Base-by-base conservation (phyloP, 1,140 invertebrate genomes). In the Lepidurus arcticus region DNA sequence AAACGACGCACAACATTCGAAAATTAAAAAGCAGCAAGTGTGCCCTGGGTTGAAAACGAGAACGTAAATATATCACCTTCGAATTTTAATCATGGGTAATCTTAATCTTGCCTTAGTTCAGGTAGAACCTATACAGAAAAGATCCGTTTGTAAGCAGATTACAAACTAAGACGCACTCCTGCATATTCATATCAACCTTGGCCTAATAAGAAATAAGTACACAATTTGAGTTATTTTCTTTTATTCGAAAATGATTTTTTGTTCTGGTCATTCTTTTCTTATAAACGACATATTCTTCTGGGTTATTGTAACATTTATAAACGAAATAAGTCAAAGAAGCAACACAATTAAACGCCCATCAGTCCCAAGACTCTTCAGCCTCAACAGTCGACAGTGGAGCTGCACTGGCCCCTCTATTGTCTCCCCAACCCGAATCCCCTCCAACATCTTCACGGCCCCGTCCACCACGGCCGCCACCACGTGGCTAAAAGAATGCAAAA, bases 361-460 rank as follows among this genome's bases (percentile, higher is more conserved):
- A 76, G 44, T 76, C 76, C 76, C 76, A 76, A 16, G 44, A 53
- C 76, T 76, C 76, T 10, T 76, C 76, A 76, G 42, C 44, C 53
- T 76, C 76, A 7, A 65, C 65, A 21, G 76, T 34, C 43, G 8
- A 24, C 1, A 34, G 42, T 24, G 75, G 44, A 44, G 4, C 42
- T 65, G 16, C 10, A 65, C 45, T 47, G 26, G 11, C 16, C 7
- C 44, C 43, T 24, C 9, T 3, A 76, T 53, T 42, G 21, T 13
- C 75, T 34, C 44, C 21, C 45, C 16, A 65, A 53, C 16, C 10
- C 42, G 21, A 53, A 26, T 10, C 44, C 9, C 24, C 7, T 21
- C 34, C 21, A 6, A n/a, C 42, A 16, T 45, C 43, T 24, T 16
- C 21, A 47, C 75, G 43, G 44, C 13, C 43, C 9, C 34, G 43